Conservation (phyloP, 2,797 vertebrate genomes). For the Lindbergichthys nudifrons region DNA sequence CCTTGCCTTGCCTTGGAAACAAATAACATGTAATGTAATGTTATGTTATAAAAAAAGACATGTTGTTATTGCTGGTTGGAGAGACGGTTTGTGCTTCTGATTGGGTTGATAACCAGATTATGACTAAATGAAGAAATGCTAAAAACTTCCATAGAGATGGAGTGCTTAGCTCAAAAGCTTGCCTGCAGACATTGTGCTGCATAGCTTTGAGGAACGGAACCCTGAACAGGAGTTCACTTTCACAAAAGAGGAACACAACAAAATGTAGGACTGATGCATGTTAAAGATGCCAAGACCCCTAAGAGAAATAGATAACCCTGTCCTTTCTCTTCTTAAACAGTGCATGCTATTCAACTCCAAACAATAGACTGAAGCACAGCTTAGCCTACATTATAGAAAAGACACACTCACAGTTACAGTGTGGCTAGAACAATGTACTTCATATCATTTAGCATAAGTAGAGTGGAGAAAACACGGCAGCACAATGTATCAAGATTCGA, state of each 20-base stretch:
- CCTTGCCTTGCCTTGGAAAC: no score
- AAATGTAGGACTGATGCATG: conserved; percentile 10
- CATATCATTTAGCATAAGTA: conserved; percentile 39
- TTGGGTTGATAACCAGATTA: conserved; percentile 36
- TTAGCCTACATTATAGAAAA: conserved; percentile 58
- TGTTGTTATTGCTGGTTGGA: neutral
- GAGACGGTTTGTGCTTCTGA: conserved; percentile 12
- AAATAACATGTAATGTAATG: no score
- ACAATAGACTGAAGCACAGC: conserved; percentile 63
- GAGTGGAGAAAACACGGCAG: conserved; percentile 17
- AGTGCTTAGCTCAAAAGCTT: conserved; percentile 5
- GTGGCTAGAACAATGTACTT: conserved; percentile 40
- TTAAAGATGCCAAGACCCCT: conserved; percentile 44
- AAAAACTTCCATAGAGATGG: neutral
- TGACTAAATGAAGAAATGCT: conserved; percentile 31
- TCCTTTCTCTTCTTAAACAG: conserved; percentile 41
- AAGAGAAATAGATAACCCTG: conserved; percentile 33
- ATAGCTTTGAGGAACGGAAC: conserved; percentile 16
- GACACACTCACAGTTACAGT: conserved; percentile 28
- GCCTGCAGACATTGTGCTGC: conserved; percentile 6
- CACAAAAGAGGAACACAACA: conserved; percentile 26
- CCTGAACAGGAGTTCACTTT: conserved; percentile 15
- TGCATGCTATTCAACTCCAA: conserved; percentile 48
- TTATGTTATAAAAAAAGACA: neutral
- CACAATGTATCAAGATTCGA: conserved; percentile 22